A percentile compares a stretch with the other conserved stretches of the same genome.
phyloP scores from a whole-genome alignment of 1,140 invertebrate genomes.

The Leguminivora glycinivorella region DNA sequence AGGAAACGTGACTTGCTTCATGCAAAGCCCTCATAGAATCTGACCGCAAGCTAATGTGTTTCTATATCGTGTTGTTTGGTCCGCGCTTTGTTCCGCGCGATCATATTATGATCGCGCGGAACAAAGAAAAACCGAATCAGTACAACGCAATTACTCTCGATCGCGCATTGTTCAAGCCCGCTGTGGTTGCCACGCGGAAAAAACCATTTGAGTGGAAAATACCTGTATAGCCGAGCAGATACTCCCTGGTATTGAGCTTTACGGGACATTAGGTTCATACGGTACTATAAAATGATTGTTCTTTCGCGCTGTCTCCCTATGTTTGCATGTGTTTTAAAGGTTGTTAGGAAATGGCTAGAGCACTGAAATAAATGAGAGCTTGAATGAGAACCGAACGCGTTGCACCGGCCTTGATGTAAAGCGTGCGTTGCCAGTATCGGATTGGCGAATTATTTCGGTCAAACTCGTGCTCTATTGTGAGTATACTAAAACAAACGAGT shows the following conservation, averaged over 20 bases:
- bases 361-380: neutral
- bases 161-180: neutral
- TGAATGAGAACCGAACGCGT: neutral
- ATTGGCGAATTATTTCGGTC: neutral
- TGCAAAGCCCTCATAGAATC: neutral
- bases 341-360: neutral
- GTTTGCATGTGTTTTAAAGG: neutral
- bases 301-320: neutral
- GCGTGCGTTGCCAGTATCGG: neutral
- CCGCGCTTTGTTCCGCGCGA: too few relatives aligned
- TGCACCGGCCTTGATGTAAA: neutral
- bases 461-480: neutral
- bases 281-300: neutral
- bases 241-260: neutral
- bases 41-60: neutral
- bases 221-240: neutral
- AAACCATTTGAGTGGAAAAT: neutral
- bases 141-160: constrained; percentile 11
- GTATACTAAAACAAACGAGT: too few relatives aligned
- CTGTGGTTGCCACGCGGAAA: constrained; percentile 6
- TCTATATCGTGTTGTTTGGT: neutral
- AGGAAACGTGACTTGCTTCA: neutral
- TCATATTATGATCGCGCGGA: neutral
- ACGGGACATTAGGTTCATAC: neutral
- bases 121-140: constrained; percentile 10